These are phyloP conservation scores for Heliconius cydno DNA, from an alignment of 2,888 invertebrate genomes.

Conservation along the genomic window DNA sequence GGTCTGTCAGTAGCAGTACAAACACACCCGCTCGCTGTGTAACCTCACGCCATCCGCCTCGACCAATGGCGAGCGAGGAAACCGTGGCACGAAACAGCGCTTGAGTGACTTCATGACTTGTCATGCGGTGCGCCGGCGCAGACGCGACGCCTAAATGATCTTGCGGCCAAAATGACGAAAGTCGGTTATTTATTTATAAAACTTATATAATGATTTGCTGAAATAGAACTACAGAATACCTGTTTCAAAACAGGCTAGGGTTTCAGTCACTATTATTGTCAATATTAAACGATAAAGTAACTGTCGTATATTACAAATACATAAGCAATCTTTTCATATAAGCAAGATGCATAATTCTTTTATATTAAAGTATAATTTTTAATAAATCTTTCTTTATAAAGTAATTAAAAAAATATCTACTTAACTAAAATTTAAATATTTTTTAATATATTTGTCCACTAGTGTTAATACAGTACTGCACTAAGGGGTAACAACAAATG, in stretches of 20 bases:
- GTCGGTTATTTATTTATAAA: constrained; percentile 44
- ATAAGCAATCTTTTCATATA: neutral
- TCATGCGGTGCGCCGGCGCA: constrained; percentile 28
- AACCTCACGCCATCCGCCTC: constrained; percentile 70
- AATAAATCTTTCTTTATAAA: neutral
- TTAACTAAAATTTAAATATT: too few species aligned
- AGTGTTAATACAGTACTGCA: too few species aligned
- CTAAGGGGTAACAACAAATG: neutral
- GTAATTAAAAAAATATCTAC: too few species aligned
- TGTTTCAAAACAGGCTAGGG: constrained; percentile 20
- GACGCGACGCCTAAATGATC: constrained; percentile 26
- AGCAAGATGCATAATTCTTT: neutral
- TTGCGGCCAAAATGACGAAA: constrained; percentile 41
- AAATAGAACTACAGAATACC: constrained; percentile 19
- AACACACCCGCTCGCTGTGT: constrained; percentile 53
- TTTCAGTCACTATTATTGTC: neutral
- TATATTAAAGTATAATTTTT: too few species aligned
- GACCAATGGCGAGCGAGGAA: constrained; percentile 68
- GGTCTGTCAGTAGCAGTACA: constrained; percentile 45
- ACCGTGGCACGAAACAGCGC: constrained; percentile 61
- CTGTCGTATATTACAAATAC: neutral
- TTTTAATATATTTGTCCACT: too few species aligned
- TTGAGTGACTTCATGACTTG: constrained; percentile 33
- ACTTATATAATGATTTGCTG: constrained; percentile 40
- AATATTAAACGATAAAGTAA: neutral